Evolutionary conservation across 2,888 invertebrate species (phyloP), one percentile per base, ranked within the genome.

Genomic region (Pachliopta kotzebuea): DNA sequence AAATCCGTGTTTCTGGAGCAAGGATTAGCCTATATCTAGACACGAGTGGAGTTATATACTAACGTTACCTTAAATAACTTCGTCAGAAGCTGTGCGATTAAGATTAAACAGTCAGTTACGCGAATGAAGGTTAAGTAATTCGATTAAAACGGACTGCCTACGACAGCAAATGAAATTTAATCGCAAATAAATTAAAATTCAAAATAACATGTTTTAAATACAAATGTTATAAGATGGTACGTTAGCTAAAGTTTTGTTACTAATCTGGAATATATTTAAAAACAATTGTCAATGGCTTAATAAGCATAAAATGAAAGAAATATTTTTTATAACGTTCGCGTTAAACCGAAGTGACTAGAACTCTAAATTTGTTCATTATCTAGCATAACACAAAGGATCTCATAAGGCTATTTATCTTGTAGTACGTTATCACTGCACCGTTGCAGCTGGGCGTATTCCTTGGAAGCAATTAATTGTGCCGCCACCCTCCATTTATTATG

Each of bases 31-130:
- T 76, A 76, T 80, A 79, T 65, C 80, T 80, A 86, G 83, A 85
- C 86, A 81, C 84, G 84, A 82, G 79, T 67, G 79, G 77, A 85
- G 83, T 88, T 88, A 88, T 84, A 76, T 84, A 84, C 83, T 84
- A 14, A 37, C 87, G 81, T 89, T 88, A 87, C 87, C 86, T 85
- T 82, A 77, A 88, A 85, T 81, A 83, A 81, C 79, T 81, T 71
- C 69, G 71, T 74, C 74, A 80, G 76, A 82, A 81, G 77, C 79
- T 76, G 61, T 63, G 55, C 68, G 60, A 62, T 63, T 65, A 65
- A 66, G 64, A 63, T 70, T 63, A 68, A 66, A 58, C 4, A 29
- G 31, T 54, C 42, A 49, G 53, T 57, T 53, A 24, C 21, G 61
- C 8, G 23, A 54, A n/a, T 21, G n/a, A 23, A 59, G 50, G 54